phyloP scores from a whole-genome alignment of 2,888 invertebrate genomes.

The Ormyrus thymus region DNA sequence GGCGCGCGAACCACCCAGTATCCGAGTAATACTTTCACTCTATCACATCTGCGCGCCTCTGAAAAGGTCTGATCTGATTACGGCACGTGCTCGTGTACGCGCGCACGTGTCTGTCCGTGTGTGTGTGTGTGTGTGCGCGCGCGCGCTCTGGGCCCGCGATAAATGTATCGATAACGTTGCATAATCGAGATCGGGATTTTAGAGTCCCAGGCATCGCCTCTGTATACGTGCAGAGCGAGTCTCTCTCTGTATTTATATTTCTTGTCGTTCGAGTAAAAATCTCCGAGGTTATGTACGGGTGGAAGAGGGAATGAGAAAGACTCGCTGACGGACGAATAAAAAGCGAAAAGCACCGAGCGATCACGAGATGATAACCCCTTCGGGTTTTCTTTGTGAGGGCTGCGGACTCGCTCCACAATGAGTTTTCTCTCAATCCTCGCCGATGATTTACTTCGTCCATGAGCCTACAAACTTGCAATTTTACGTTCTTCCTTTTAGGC shows the following conservation, averaged over 20 bases:
- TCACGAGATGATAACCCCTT: slow-evolving; percentile 33
- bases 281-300: background rate
- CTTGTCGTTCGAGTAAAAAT: slow-evolving; percentile 16
- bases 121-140: slow-evolving; percentile 1
- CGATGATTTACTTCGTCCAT: background rate
- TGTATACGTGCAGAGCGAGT: no score
- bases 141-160: slow-evolving; percentile 19
- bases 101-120: background rate
- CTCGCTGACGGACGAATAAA: background rate
- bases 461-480: no score
- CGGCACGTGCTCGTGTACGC: background rate
- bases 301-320: slow-evolving; percentile 9
- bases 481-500: no score
- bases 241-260: no score
- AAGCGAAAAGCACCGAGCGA: slow-evolving; percentile 15
- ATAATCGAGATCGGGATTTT: slow-evolving; percentile 48
- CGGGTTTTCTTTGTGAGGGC: slow-evolving; percentile 14
- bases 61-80: slow-evolving; percentile 51
- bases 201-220: slow-evolving; percentile 19
- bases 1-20: slow-evolving; percentile 27
- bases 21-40: slow-evolving; percentile 56
- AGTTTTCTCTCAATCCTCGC: background rate
- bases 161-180: slow-evolving; percentile 54
- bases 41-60: slow-evolving; percentile 45
- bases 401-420: background rate